Percentiles rank a stretch among this genome's conserved stretches.
Conservation (phyloP, 2,888 invertebrate genomes). For the Falcaria lacertinaria region DNA sequence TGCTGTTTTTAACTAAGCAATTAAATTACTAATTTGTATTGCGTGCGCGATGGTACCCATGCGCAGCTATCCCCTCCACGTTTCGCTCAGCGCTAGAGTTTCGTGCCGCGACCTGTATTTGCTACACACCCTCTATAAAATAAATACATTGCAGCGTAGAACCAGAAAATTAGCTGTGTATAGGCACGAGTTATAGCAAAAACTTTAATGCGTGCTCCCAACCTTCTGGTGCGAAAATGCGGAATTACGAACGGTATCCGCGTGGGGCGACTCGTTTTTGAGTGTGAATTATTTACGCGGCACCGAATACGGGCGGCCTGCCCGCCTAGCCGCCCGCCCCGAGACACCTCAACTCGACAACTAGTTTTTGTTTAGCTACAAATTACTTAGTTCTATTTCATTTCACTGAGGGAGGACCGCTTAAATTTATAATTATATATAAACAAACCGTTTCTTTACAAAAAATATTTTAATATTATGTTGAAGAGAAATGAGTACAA, state of each 20-base stretch:
- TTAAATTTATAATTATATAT: constrained; percentile 4
- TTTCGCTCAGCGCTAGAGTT: no score
- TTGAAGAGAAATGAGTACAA: background rate
- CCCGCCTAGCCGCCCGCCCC: constrained; percentile 19
- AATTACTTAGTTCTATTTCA: constrained; percentile 39
- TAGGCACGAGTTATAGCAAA: constrained; percentile 52
- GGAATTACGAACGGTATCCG: constrained; percentile 61
- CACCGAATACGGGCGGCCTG: constrained; percentile 43
- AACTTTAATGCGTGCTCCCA: constrained; percentile 64
- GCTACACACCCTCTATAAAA: constrained; percentile 51
- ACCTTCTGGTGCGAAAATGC: constrained; percentile 61
- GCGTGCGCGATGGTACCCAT: no score
- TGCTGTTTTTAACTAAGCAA: no score
- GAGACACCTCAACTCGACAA: constrained; percentile 38
- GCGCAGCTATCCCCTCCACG: no score
- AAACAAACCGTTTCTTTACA: background rate
- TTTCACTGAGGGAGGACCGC: constrained; percentile 24
- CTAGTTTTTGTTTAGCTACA: constrained; percentile 46
- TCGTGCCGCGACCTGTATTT: no score
- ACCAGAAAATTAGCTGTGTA: constrained; percentile 66
- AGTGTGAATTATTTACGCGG: constrained; percentile 63
- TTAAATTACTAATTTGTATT: no score
- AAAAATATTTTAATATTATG: background rate
- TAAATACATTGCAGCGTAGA: constrained; percentile 63
- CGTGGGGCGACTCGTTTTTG: constrained; percentile 48